Conservation (phyloP, 1,140 invertebrate genomes). For the Conus betulinus region DNA sequence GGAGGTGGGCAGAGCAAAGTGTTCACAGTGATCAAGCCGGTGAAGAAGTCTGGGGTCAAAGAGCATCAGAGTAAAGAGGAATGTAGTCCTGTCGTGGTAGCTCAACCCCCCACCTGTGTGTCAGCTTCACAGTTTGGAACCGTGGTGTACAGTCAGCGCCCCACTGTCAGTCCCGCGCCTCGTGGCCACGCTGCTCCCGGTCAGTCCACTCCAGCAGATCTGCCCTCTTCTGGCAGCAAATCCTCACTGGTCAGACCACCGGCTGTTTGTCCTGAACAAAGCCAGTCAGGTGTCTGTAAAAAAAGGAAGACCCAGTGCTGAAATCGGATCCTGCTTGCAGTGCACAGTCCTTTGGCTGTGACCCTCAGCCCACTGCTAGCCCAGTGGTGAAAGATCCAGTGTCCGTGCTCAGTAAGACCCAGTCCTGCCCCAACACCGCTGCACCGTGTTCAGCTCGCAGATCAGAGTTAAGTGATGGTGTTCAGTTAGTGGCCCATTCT, state of each 20-base stretch:
- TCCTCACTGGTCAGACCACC: no score
- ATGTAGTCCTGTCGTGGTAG: neutral
- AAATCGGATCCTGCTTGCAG: neutral
- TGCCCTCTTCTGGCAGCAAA: no score
- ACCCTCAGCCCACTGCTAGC: no score
- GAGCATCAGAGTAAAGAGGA: neutral
- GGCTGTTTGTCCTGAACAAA: neutral
- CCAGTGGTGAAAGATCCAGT: no score
- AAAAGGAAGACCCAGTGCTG: neutral
- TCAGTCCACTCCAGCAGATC: no score
- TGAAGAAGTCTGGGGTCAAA: neutral
- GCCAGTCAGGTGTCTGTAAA: neutral
- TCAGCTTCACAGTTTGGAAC: neutral
- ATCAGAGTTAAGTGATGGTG: no score
- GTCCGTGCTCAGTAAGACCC: no score
- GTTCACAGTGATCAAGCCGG: neutral
- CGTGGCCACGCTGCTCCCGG: no score
- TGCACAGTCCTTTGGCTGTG: no score
- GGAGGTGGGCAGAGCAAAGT: neutral
- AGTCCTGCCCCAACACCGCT: no score
- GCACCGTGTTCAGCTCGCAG: no score
- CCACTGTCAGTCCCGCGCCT: neutral
- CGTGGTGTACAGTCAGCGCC: neutral
- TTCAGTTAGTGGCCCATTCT: no score
- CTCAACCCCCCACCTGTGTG: neutral